Evolutionary conservation across 2,888 invertebrate genomes (phyloP), one percentile per base, ranked within the genome.

Genomic region (Ametastegia equiseti): DNA sequence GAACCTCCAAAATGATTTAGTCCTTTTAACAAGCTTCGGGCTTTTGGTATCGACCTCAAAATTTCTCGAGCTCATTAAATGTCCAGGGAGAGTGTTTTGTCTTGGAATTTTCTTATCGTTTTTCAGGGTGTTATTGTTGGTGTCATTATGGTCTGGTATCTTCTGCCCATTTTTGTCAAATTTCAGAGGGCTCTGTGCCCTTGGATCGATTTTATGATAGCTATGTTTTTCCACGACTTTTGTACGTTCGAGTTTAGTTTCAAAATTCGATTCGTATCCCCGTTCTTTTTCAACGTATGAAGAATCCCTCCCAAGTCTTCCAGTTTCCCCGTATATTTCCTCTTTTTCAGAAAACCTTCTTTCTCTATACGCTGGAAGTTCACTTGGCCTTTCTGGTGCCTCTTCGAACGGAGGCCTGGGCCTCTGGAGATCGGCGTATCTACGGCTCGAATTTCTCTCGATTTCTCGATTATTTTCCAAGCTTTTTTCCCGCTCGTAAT

Each of bases 1-100:
- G 87, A 97, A 97, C 88, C 96, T 95, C 97, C 97, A 97, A 89
- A 97, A 96, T 0, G 97, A 97, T 90, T 97, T 97, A 0, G 97
- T 97, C 69, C 97, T 93, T 88, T 97, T 97, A 0, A 97, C 94
- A 86, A 92, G 88, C 77, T 92, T 92, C 1, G 92, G 92, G 69
- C 91, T 90, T 81, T 89, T 91, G 5, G 87, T 83, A 82, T 95
- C 94, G 0, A 95, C 94, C 84, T 94, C 95, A 87, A 91, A 86
- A 23, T 88, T 84, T 19, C 89, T 83, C 0, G 89, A 88, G 0
- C 88, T 88, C 13, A 86, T 86, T 54, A 89, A 30, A 39, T 90
- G 88, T 0, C 88, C 89, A 30, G 88, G 85, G 0, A 88, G 87
- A 0, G 88, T 88, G 11, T 88, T 83, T 42, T 89, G 94, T 92